These are phyloP conservation scores for Metacarcinus magister DNA, from an alignment of 2,888 invertebrate genomes.

Conservation along the genomic window DNA sequence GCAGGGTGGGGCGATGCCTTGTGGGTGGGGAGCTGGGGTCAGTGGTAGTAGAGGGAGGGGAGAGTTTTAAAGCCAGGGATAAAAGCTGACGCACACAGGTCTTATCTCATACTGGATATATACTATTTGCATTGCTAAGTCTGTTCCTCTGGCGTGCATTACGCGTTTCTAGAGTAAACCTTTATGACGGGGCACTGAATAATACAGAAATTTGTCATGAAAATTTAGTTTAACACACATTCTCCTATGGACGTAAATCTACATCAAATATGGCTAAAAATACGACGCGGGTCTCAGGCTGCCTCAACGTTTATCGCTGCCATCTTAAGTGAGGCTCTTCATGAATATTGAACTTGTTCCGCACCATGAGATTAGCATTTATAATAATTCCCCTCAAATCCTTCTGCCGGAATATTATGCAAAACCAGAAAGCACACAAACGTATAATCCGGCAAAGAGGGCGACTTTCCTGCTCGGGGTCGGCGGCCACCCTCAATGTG, in stretches of 20 bases:
- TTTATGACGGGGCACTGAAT: neutral
- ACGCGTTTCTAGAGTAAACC: conserved; percentile 13
- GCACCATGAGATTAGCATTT: conserved; percentile 33
- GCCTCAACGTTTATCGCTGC: neutral
- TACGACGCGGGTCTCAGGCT: neutral
- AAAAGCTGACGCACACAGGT: conserved; percentile 21
- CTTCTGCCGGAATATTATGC: conserved; percentile 34
- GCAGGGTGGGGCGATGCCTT: neutral
- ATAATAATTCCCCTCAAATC: conserved; percentile 35
- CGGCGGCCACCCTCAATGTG: neutral
- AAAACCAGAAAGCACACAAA: conserved; percentile 31
- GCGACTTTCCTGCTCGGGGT: conserved; percentile 3
- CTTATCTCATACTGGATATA: neutral
- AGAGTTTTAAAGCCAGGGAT: neutral
- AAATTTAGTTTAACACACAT: conserved; percentile 19
- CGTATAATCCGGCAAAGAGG: conserved; percentile 42
- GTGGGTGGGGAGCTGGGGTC: neutral
- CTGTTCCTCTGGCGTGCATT: neutral
- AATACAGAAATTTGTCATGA: conserved; percentile 33
- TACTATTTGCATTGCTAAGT: conserved; percentile 27
- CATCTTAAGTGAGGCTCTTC: conserved; percentile 35
- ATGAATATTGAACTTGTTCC: conserved; percentile 46
- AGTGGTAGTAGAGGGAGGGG: neutral
- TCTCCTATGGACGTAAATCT: conserved; percentile 22
- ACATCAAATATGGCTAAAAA: neutral